Evolutionary conservation across 2,797 vertebrate genomes (phyloP), one percentile per base, ranked within the genome.

Genomic region (Delichon dasypus): DNA sequence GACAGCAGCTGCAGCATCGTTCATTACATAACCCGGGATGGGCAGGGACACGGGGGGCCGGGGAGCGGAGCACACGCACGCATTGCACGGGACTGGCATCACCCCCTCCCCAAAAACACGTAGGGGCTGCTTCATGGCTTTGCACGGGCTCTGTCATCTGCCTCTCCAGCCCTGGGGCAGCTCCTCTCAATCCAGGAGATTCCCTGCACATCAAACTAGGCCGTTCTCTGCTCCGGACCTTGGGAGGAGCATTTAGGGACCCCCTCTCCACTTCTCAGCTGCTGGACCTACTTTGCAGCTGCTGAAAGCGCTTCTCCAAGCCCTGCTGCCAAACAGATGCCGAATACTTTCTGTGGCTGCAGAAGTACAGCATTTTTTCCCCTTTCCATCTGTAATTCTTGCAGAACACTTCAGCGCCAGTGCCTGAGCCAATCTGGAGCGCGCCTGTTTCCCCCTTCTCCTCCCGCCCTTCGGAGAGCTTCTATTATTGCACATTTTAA

Each of bases 401-500:
- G 62, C 85, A 81, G 84, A 96, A 89, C 70, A 70, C 79, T 92
- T 94, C 89, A 92, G 86, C 84, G 84, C 76, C 87, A 81, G 75
- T 11, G 8, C 40, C 85, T 14, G 68, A 96, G 84, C 94, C 94
- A 92, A 86, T 94, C 94, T 85, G 72, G 25, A 54, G 77, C 50
- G 14, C 1, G 70, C 71, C 89, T 91, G 66, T 66, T 92, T 95
- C 89, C 92, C 85, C 81, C 82, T 90, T 95, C 90, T 78, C 89
- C 86, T 89, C 93, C 92, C 48, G 40, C 90, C 92, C 91, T 94
- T 93, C 40, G 0, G 73, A 90, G 93, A 86, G 65, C 88, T 96
- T 88, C 96, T 96, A 97, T 97, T 96, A 96, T 92, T 95, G 96
- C 93, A 96, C 89, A 93, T 94, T 95, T 95, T 94, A 93, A 96